Evolutionary conservation across 2,113 vertebrate species (phyloP), one percentile per base, ranked within the genome.

Genomic region (Bombycilla garrulus): DNA sequence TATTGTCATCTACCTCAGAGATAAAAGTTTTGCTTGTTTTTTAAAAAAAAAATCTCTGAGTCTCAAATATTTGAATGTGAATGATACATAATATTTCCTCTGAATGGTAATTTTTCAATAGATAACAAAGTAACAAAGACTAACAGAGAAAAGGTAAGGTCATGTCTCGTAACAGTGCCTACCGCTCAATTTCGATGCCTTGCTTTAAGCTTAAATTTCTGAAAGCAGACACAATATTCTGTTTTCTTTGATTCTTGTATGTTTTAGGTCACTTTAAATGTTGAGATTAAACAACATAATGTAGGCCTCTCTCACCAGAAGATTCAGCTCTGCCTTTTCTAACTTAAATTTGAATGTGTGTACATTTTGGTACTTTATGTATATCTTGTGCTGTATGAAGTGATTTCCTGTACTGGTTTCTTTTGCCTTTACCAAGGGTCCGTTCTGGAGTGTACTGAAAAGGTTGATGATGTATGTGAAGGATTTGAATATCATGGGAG

Each of bases 101-200:
- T 61, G 91, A 96, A 86, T 79, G 86, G 77, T 95, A 90, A 94
- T 92, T 96, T 95, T 96, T 81, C 92, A 95, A 70, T 96, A 96
- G 94, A 31, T 95, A 88, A 95, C 1, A 1, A 88, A 93, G 48
- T 95, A 96, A 96, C 92, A 93, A 78, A 95, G 95, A 97, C 93
- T 57, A 85, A 91, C 92, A 92, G 67, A 96, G 88, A 81, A 91
- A 71, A 61, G 89, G 87, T 88, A 85, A 78, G 73, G 86, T 72
- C 22, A 48, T 66, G 86, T 97, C 21, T 50, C 26, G 53, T 57
- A 92, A 53, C 87, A 90, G 73, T 91, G 84, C 90, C 85, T 84
- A 74, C 86, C 33, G 11, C 53, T 67, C 53, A 9, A 71, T 81
- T 94, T 87, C 1, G 60, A 96, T 94, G 96, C 94, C 96, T 93